These are phyloP conservation scores for Brachypalpus laphriformis DNA, from an alignment of 2,888 invertebrate species.

Conservation along the genomic window DNA sequence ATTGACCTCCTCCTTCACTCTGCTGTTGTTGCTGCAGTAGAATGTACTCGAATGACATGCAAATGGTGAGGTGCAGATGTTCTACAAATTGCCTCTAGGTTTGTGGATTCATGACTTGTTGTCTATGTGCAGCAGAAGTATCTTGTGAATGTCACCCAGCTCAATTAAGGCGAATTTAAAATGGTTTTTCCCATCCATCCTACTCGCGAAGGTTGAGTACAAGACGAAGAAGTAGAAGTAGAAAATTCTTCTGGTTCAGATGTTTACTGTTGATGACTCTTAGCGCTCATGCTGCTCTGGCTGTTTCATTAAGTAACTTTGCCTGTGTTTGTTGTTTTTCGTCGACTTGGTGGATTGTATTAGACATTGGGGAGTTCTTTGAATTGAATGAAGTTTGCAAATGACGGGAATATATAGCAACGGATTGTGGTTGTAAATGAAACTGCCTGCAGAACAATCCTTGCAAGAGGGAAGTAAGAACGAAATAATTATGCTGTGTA, in stretches of 20 bases:
- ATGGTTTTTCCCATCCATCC: neutral
- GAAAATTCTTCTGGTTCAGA: neutral
- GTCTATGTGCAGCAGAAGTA: neutral
- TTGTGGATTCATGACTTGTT: slow-evolving; percentile 3
- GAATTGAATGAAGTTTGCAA: slow-evolving; percentile 7
- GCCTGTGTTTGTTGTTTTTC: slow-evolving; percentile 6
- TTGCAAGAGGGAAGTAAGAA: too few species aligned
- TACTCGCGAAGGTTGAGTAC: neutral
- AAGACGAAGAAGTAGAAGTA: neutral
- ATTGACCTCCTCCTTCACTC: neutral
- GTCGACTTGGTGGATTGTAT: neutral
- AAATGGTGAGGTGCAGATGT: slow-evolving; percentile 1
- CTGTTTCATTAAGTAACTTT: neutral
- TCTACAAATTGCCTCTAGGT: neutral
- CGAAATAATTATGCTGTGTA: too few species aligned
- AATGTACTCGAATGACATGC: slow-evolving; percentile 3
- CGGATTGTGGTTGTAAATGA: neutral
- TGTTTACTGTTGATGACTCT: slow-evolving; percentile 4
- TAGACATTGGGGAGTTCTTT: neutral
- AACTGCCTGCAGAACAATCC: neutral
- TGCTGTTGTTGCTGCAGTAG: neutral
- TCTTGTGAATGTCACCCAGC: neutral
- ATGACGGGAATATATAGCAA: neutral
- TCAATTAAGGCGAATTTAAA: slow-evolving; percentile 24
- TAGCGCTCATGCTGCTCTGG: neutral